A percentile compares a stretch with the other conserved stretches of the same genome.
phyloP scores from a whole-genome alignment of 2,888 invertebrate genomes.

The Mimumesa dahlbomi region DNA sequence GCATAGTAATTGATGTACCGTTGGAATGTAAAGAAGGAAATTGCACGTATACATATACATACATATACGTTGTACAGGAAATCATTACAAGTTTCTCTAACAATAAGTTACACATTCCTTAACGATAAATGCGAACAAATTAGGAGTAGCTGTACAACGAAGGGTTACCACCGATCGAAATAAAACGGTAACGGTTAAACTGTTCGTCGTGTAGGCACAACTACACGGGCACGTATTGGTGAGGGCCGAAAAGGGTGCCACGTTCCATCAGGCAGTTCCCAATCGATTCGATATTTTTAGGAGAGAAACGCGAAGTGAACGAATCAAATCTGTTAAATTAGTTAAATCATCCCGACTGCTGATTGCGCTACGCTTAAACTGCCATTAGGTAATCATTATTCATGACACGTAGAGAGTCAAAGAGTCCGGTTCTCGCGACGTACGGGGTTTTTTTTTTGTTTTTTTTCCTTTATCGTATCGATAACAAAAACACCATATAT shows the following conservation, averaged over 20 bases:
- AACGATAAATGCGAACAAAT: too few relatives aligned
- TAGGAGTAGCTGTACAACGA: too few relatives aligned
- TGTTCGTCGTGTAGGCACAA: slow-evolving; percentile 28
- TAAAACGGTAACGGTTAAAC: neutral
- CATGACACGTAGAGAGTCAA: slow-evolving; percentile 66
- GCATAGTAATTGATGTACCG: too few relatives aligned
- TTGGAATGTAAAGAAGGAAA: too few relatives aligned
- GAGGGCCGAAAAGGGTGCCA: slow-evolving; percentile 52
- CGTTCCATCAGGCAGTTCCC: slow-evolving; percentile 36
- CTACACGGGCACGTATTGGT: slow-evolving; percentile 11
- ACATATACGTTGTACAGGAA: too few relatives aligned
- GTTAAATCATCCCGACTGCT: slow-evolving; percentile 43
- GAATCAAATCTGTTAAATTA: neutral
- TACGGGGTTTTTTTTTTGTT: slow-evolving; percentile 7
- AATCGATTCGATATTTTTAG: slow-evolving; percentile 7
- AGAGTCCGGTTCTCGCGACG: slow-evolving; percentile 22
- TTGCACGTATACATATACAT: too few relatives aligned
- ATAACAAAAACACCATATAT: neutral
- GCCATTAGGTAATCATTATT: slow-evolving; percentile 61
- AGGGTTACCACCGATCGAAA: neutral
- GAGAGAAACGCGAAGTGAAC: slow-evolving; percentile 29
- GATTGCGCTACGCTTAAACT: slow-evolving; percentile 74
- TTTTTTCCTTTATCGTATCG: neutral
- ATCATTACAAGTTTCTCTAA: too few relatives aligned
- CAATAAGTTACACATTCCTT: too few relatives aligned